Evolutionary conservation across 2,113 vertebrate species (phyloP).

Genomic region (Pangasianodon gigas): DNA sequence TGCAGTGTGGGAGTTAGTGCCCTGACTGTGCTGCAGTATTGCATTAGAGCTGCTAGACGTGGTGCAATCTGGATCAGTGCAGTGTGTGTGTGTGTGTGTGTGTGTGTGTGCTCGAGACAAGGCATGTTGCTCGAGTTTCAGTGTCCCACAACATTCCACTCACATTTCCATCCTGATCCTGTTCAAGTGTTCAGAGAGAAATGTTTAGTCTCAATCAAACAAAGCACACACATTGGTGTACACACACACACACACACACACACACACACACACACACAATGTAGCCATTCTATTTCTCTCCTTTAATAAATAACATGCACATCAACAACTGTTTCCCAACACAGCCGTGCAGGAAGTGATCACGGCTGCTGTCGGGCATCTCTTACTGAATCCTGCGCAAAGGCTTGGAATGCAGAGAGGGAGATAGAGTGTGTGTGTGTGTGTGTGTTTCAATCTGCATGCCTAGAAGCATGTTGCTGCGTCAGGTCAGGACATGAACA

Average conservation of each 20-base stretch:
- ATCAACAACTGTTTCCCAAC: neutral
- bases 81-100: slow-evolving; percentile 4
- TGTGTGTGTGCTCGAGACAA: neutral
- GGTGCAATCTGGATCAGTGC: neutral
- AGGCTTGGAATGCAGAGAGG: slow-evolving; percentile 40
- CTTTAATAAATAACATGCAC: slow-evolving; percentile 9
- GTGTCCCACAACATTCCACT: neutral
- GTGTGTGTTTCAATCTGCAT: slow-evolving; percentile 22
- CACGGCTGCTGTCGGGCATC: neutral
- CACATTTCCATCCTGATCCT: neutral
- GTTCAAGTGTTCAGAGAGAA: neutral
- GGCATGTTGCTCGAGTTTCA: neutral
- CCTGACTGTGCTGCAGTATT: neutral
- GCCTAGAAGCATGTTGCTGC: slow-evolving; percentile 39
- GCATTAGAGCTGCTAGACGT: neutral
- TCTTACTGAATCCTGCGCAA: neutral
- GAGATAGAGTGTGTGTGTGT: slow-evolving; percentile 41
- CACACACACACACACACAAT: slow-evolving; percentile 17
- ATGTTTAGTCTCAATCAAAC: slow-evolving; percentile 24
- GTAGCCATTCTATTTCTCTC: neutral
- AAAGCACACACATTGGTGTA: neutral
- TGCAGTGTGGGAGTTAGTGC: neutral
- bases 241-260: neutral
- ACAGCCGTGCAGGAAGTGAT: slow-evolving; percentile 9
- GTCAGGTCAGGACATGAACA: slow-evolving; percentile 67